Evolutionary conservation across 2,888 invertebrate species (phyloP), one percentile per base, ranked within the genome.

Genomic region (Agrochola lota): DNA sequence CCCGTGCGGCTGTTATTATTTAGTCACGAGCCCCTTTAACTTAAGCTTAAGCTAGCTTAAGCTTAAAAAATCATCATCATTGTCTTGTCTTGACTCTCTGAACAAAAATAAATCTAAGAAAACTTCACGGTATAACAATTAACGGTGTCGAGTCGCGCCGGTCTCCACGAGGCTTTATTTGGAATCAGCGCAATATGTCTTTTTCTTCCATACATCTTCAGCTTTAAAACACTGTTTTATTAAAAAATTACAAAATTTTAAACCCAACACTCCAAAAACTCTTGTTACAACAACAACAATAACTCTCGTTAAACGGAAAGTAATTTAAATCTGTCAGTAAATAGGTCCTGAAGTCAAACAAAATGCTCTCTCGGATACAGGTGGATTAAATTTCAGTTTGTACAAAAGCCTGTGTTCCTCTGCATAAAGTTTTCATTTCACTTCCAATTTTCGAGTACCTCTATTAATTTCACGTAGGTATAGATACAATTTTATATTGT

Each of bases 341-440:
- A 60, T 75, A 77, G 40, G 35, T 55, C 40, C 17, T 23, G 67
- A 49, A 69, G 40, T 55, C 69, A 63, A 57, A 78, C 26, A 78
- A 63, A 64, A 64, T 57, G 23, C 43, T 66, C 15, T 43, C 52
- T 40, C 55, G n/a, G 5, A 57, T 30, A 64, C n/a, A 63, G 68
- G 35, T 77, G 55, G 49, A 77, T 78, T 69, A 12, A 78, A 78
- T 78, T 78, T 30, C 78, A 63, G 46, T 78, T 78, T 76, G 9
- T 17, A 40, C 17, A 75, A 46, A 12, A 63, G 11, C 5, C 35
- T 23, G 26, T 76, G 20, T 26, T 74, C 23, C 23, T 26, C 8
- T 46, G 15, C 59, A 15, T 17, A 52, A 30, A 49, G 40, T 64
- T 75, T n/a, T 20, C 1, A 12, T 17, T 62, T 62, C 12, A 43